Conservation (phyloP, 2,888 invertebrate species). For the Ennomos fuscantarius region DNA sequence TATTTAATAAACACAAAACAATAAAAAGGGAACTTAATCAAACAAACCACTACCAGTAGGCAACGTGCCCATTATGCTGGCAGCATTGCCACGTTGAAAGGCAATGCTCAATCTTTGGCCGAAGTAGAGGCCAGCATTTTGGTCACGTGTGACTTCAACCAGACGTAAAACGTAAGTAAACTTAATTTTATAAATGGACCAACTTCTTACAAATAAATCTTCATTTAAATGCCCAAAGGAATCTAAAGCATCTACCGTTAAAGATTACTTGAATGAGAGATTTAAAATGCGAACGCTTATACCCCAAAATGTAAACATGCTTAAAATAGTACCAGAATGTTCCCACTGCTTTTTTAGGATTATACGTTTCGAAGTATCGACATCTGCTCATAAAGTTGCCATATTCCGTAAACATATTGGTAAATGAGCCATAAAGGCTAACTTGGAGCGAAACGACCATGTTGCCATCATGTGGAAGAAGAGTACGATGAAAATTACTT, state of each 20-base stretch:
- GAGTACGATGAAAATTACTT: slow-evolving; percentile 18
- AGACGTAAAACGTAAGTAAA: too few species aligned
- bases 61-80: too few species aligned
- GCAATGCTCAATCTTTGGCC: too few species aligned
- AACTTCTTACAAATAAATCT: slow-evolving; percentile 21
- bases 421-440: slow-evolving; percentile 48
- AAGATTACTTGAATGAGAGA: slow-evolving; percentile 31
- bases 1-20: too few species aligned
- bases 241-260: slow-evolving; percentile 32
- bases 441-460: slow-evolving; percentile 27
- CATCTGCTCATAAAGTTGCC: slow-evolving; percentile 58
- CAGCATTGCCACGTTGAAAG: too few species aligned
- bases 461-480: slow-evolving; percentile 18
- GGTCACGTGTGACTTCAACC: too few species aligned
- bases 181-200: too few species aligned
- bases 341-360: slow-evolving; percentile 42
- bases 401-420: slow-evolving; percentile 60
- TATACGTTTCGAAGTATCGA: slow-evolving; percentile 50
- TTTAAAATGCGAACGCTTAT: slow-evolving; percentile 20
- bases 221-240: slow-evolving; percentile 25
- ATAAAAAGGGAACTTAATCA: too few species aligned
- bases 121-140: too few species aligned
- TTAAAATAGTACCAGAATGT: slow-evolving; percentile 30
- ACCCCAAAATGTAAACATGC: slow-evolving; percentile 32
- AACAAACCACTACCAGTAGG: too few species aligned